Base-by-base conservation (phyloP, 2,888 invertebrate species). In the Aquatica leii region DNA sequence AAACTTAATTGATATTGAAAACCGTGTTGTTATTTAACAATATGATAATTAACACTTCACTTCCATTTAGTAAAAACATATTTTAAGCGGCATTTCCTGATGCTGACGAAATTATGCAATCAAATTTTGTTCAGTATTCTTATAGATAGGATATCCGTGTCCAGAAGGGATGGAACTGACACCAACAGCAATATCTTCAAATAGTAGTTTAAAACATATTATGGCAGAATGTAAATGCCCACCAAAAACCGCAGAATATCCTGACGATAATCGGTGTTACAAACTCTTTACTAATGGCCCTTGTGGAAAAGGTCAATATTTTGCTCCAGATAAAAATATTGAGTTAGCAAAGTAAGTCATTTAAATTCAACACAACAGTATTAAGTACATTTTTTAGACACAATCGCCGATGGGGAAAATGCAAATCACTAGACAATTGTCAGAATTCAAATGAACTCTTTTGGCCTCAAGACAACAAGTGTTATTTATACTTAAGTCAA, bases 131-230 rank as follows among this genome's bases (percentile, higher is more conserved):
- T 54, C 43, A 63, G 59, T 50, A 21, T 51, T 17, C n/a, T 60
- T 71, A 62, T 72, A 86, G 86, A 80, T 86, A 21, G 93, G 93
- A 11, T 85, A 89, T 70, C 94, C 94, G 0, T 94, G 94, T 75
- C 91, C 93, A 0, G 90, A 91, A 0, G 92, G 91, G 8, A 93
- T 93, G 87, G 94, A 94, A 81, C 81, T 94, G 21, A 89, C 90
- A 67, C 92, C 93, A 0, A 86, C 82, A 1, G 70, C 76, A 2
- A 86, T 83, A 1, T 69, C 75, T 0, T 72, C 74, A 11, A 77
- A 78, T 1, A 77, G 69, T 4, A 80, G 65, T 74, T 84, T 84
- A 78, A 86, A 78, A 73, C 86, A 82, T 59, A 87, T 88, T 1
- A 84, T 87, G 0, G 92, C 93, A 0, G 91, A 92, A 77, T 94